Conservation (phyloP, 2,888 invertebrate genomes). For the Eurytoma californica region DNA sequence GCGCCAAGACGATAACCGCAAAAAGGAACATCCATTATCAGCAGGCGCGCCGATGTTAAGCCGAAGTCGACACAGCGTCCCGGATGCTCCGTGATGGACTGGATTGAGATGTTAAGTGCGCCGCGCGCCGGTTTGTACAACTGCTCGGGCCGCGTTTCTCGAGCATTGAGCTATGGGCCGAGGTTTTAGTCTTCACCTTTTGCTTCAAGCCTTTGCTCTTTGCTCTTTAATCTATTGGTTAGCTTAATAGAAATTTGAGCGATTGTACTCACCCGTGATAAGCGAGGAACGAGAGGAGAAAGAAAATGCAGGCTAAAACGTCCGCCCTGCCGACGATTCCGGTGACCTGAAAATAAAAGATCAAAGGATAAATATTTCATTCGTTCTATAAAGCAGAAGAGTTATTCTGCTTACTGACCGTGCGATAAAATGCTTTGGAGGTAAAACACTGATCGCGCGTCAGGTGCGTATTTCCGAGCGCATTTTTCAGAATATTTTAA, state of each 20-base stretch:
- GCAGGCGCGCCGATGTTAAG: conserved; percentile 2
- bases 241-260: not conserved
- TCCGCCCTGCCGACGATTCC: conserved; percentile 93
- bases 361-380: no score
- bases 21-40: conserved; percentile 41
- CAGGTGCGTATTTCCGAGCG: no score
- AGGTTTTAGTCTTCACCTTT: not conserved
- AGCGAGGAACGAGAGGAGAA: conserved; percentile 85
- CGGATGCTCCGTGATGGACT: conserved; percentile 7
- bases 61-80: not conserved
- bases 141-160: conserved; percentile 51
- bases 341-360: conserved; percentile 81
- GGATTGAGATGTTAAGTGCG: conserved; percentile 50
- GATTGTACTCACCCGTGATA: conserved; percentile 84
- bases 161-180: not conserved
- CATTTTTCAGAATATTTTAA: no score
- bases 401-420: no score
- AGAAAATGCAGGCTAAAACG: conserved; percentile 88
- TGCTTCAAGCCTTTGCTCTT: conserved; percentile 19
- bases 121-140: conserved; percentile 57
- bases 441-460: no score
- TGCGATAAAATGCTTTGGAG: no score
- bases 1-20: conserved; percentile 30
- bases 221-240: not conserved
- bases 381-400: no score